Conservation (phyloP, 2,888 invertebrate species). For the Crepidodera aurea region DNA sequence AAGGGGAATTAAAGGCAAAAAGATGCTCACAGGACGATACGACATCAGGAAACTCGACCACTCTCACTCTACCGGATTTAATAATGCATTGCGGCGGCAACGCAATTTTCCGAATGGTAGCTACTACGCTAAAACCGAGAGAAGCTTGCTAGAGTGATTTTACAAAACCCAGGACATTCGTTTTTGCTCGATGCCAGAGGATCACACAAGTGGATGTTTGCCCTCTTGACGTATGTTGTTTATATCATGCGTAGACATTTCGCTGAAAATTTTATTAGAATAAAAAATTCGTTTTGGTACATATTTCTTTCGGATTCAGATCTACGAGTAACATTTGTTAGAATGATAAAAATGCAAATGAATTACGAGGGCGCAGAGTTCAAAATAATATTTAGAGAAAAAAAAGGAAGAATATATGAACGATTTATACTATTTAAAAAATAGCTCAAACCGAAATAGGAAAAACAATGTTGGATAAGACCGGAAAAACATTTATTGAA, state of each 20-base stretch:
- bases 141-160: conserved; percentile 8
- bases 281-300: too few relatives aligned
- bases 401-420: too few relatives aligned
- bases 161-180: background rate
- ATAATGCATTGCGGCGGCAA: conserved; percentile 28
- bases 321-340: too few relatives aligned
- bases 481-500: too few relatives aligned
- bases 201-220: conserved; percentile 5
- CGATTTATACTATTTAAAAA: too few relatives aligned
- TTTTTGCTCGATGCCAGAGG: background rate
- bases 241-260: background rate
- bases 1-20: conserved; percentile 24
- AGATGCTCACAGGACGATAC: conserved; percentile 21
- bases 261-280: background rate
- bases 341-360: too few relatives aligned
- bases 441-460: too few relatives aligned
- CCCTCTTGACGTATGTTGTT: background rate
- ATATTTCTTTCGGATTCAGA: too few relatives aligned
- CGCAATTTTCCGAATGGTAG: conserved; percentile 27
- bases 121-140: conserved; percentile 8
- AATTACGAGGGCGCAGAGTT: too few relatives aligned
- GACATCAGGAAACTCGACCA: conserved; percentile 26
- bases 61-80: conserved; percentile 25
- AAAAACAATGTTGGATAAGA: too few relatives aligned
- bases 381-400: too few relatives aligned